A percentile compares a stretch with the other conserved stretches of the same genome.
These are phyloP conservation scores for Drosophila dives DNA, from an alignment of 2,888 invertebrate genomes.

Conservation along the genomic window DNA sequence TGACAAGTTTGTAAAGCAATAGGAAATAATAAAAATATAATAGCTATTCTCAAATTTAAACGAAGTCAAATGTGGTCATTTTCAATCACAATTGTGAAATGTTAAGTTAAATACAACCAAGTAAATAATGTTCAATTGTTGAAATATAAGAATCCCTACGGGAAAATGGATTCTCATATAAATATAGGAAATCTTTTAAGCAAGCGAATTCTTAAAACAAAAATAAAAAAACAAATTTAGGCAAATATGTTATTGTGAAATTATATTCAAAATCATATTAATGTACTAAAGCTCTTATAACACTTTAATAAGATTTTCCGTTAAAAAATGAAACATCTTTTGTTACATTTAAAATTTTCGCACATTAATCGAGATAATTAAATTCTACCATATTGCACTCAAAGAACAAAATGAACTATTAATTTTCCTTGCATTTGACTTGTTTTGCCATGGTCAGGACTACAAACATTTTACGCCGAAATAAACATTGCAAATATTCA, in stretches of 20 bases:
- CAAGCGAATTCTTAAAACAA: not conserved
- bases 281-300: too few relatives aligned
- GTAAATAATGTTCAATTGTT: not conserved
- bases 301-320: too few relatives aligned
- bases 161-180: not conserved
- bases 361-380: constrained; percentile 28
- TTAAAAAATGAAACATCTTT: constrained; percentile 12
- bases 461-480: constrained; percentile 39
- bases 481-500: constrained; percentile 50
- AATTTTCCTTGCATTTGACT: constrained; percentile 12
- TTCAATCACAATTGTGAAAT: not conserved
- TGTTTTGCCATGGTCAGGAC: constrained; percentile 10
- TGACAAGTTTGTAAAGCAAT: not conserved
- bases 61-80: not conserved
- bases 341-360: constrained; percentile 11
- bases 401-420: constrained; percentile 11
- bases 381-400: constrained; percentile 16
- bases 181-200: too few relatives aligned
- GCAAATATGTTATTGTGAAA: not conserved
- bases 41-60: not conserved
- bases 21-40: not conserved
- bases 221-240: not conserved
- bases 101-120: not conserved
- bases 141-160: not conserved
- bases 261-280: not conserved